A percentile compares a stretch with the other conserved stretches of the same genome.
Evolutionary conservation across 1,140 invertebrate genomes (phyloP).

Genomic region (Calephelis nemesis): DNA sequence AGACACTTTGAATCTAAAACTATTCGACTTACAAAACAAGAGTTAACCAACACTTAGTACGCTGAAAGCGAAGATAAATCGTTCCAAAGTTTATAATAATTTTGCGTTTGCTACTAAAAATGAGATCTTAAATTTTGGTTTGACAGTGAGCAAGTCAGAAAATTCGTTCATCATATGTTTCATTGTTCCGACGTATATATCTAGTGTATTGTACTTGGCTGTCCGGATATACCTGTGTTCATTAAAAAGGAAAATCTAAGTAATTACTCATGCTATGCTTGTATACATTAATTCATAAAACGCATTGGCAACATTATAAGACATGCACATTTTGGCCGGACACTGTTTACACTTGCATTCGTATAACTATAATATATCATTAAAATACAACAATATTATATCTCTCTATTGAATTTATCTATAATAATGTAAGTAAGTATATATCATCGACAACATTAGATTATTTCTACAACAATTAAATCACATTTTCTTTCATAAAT

Average conservation of each 20-base stretch:
- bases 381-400: conserved; percentile 75
- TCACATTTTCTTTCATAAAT: conserved; percentile 65
- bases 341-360: conserved; percentile 59
- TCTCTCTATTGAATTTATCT: conserved; percentile 71
- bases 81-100: conserved; percentile 20
- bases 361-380: conserved; percentile 58
- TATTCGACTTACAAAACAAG: conserved; percentile 22
- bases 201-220: conserved; percentile 61
- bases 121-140: conserved; percentile 77
- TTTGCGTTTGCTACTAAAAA: conserved; percentile 51
- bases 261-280: conserved; percentile 41
- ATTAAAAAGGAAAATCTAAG: conserved; percentile 28
- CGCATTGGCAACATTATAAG: conserved; percentile 56
- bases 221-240: conserved; percentile 39
- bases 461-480: conserved; percentile 74
- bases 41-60: conserved; percentile 29
- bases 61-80: conserved; percentile 12
- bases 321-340: conserved; percentile 69
- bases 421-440: conserved; percentile 67
- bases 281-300: conserved; percentile 57
- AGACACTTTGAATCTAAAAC: conserved; percentile 8
- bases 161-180: conserved; percentile 61
- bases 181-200: conserved; percentile 45
- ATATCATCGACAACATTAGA: conserved; percentile 62
- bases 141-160: conserved; percentile 65